These are phyloP conservation scores for Blera fallax DNA, from an alignment of 2,888 invertebrate species.

Conservation along the genomic window DNA sequence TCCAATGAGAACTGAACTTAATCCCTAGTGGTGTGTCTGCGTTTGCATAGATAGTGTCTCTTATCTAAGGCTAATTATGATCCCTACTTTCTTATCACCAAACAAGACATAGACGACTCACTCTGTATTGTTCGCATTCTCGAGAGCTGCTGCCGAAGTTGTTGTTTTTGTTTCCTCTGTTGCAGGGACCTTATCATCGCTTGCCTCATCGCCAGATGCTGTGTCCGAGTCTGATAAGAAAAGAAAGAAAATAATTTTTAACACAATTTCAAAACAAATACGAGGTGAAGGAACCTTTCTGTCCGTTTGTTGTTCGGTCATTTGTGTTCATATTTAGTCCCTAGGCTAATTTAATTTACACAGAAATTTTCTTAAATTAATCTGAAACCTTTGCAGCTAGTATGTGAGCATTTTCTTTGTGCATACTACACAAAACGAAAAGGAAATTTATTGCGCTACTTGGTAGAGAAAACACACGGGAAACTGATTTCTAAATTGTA, in stretches of 20 bases:
- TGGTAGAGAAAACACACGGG: background rate
- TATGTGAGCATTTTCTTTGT: background rate
- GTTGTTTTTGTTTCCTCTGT: constrained; percentile 45
- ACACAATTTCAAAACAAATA: background rate
- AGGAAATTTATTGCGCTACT: background rate
- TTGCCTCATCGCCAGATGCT: constrained; percentile 16
- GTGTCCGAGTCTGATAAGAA: constrained; percentile 22
- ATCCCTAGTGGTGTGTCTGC: background rate
- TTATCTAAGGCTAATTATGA: constrained; percentile 36
- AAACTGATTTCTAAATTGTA: background rate
- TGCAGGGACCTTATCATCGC: constrained; percentile 12
- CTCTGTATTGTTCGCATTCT: constrained; percentile 38
- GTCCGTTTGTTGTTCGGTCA: constrained; percentile 15
- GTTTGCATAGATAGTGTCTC: constrained; percentile 17
- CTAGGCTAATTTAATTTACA: background rate
- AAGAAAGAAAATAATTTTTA: background rate
- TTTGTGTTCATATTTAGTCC: constrained; percentile 2
- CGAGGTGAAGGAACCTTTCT: constrained; percentile 2
- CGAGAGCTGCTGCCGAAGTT: background rate
- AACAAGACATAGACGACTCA: constrained; percentile 30
- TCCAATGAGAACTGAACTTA: background rate
- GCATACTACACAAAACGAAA: background rate
- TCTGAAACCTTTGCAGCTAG: background rate
- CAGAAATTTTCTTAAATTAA: background rate
- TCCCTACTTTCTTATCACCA: background rate